Conservation (phyloP, 2,888 invertebrate species). For the Liodrosophila aerea region DNA sequence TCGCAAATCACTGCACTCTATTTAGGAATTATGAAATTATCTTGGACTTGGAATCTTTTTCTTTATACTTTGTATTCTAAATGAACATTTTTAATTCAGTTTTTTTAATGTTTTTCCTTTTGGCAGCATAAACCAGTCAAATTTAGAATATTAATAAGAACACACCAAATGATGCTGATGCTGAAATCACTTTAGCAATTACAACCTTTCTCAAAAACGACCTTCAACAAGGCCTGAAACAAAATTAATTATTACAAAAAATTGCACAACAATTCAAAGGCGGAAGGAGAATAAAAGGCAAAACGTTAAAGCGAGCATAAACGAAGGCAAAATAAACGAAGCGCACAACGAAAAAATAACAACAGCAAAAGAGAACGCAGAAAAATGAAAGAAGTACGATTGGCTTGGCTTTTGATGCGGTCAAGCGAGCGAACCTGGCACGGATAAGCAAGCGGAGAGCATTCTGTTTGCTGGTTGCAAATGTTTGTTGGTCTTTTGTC, state of each 20-base stretch:
- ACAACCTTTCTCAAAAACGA: constrained; percentile 40
- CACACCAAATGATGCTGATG: constrained; percentile 31
- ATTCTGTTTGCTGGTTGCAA: constrained; percentile 42
- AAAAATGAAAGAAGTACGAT: constrained; percentile 45
- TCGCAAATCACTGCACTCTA: neutral
- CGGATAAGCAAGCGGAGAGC: neutral
- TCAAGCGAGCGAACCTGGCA: constrained; percentile 39
- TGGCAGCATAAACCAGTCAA: constrained; percentile 54
- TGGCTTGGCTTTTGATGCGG: constrained; percentile 68
- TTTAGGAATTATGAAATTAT: constrained; percentile 16
- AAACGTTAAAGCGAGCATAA: constrained; percentile 40
- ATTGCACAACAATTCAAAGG: constrained; percentile 66
- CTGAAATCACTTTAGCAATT: constrained; percentile 63
- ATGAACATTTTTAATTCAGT: constrained; percentile 69
- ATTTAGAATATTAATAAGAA: constrained; percentile 66
- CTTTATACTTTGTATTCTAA: constrained; percentile 27
- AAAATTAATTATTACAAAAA: constrained; percentile 73
- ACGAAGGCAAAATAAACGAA: constrained; percentile 49
- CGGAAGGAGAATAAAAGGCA: constrained; percentile 70
- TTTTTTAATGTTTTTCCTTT: constrained; percentile 35
- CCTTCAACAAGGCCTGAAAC: constrained; percentile 32
- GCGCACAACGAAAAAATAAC: constrained; percentile 17
- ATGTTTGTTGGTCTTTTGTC: constrained; percentile 68
- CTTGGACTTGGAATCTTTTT: constrained; percentile 19
- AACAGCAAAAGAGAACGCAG: constrained; percentile 5